Percentiles rank a stretch among this genome's conserved stretches.
Conservation (phyloP, 2,113 vertebrate species). For the Apus apus region DNA sequence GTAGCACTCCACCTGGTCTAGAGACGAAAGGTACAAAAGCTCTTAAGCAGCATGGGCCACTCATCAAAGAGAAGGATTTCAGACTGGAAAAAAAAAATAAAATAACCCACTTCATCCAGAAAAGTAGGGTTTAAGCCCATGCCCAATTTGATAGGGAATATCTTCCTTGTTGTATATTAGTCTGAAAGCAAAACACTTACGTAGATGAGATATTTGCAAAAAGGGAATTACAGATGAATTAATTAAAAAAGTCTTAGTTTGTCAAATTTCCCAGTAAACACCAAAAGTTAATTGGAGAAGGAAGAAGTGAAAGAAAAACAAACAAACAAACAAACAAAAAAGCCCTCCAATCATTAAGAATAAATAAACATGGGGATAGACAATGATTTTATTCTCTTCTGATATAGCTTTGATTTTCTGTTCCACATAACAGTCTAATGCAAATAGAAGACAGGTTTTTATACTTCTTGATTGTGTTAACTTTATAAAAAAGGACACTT, state of each 20-base stretch:
- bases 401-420: neutral
- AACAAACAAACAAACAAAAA: neutral
- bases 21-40: neutral
- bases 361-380: neutral
- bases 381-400: neutral
- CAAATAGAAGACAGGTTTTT: neutral
- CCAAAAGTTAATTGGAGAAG: neutral
- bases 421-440: neutral
- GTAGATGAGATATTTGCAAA: neutral
- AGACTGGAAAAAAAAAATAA: neutral
- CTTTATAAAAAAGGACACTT: neutral
- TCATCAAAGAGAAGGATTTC: neutral
- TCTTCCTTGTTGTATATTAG: neutral
- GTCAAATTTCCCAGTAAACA: neutral
- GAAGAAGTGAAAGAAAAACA: neutral
- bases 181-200: neutral
- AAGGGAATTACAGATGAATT: neutral
- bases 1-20: neutral
- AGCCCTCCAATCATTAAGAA: neutral
- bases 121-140: neutral
- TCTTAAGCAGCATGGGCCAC: neutral
- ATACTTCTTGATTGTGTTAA: neutral
- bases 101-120: neutral
- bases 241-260: neutral
- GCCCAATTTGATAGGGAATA: neutral